Conservation (phyloP, 2,888 invertebrate genomes). For the Cetonia aurata region DNA sequence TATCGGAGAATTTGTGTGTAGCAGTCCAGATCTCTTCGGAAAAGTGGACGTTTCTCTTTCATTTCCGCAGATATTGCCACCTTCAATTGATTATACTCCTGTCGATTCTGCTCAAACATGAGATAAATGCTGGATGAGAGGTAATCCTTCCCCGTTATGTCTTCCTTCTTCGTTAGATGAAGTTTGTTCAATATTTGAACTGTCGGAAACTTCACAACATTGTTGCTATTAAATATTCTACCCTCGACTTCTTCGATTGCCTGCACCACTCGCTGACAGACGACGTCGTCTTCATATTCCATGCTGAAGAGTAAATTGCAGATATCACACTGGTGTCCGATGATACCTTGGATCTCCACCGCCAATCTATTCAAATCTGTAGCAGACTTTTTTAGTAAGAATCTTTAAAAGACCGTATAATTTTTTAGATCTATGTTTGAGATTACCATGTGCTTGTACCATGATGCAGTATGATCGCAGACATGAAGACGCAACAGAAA, state of each 20-base stretch:
- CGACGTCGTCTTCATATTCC: slow-evolving; percentile 57
- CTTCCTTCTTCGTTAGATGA: not conserved
- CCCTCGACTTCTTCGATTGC: slow-evolving; percentile 57
- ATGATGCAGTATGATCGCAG: slow-evolving; percentile 56
- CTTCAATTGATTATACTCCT: too few species aligned
- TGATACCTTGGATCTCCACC: slow-evolving; percentile 57
- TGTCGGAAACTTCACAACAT: slow-evolving; percentile 46
- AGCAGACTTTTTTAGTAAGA: slow-evolving; percentile 50
- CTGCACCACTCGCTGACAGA: slow-evolving; percentile 55
- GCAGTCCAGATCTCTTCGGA: too few species aligned
- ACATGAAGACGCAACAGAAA: slow-evolving; percentile 6
- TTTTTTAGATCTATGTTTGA: slow-evolving; percentile 60
- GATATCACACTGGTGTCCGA: slow-evolving; percentile 60
- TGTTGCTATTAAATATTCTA: slow-evolving; percentile 51
- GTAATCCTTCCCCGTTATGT: not conserved
- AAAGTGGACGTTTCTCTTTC: too few species aligned
- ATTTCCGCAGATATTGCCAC: too few species aligned
- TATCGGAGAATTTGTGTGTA: too few species aligned
- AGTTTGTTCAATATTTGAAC: not conserved
- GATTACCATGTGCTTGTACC: slow-evolving; percentile 61
- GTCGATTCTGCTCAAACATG: not conserved
- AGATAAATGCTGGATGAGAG: not conserved
- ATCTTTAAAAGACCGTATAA: slow-evolving; percentile 55
- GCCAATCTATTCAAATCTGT: slow-evolving; percentile 57
- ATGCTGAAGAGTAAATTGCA: slow-evolving; percentile 60